Evolutionary conservation across 1,140 invertebrate genomes (phyloP), one percentile per base, ranked within the genome.

Genomic region (Drosophila littoralis): DNA sequence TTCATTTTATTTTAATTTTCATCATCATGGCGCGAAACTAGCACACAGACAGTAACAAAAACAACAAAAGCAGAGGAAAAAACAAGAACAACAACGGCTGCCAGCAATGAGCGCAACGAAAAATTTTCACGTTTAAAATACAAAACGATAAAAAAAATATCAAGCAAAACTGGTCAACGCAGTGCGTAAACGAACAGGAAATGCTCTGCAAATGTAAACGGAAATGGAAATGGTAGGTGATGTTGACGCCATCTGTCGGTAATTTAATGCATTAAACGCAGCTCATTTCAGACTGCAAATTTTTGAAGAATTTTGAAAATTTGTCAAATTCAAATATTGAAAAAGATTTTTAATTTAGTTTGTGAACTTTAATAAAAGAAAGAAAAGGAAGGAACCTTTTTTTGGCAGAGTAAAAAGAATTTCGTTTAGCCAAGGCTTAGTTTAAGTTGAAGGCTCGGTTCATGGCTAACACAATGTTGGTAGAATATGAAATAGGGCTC

Each of bases 1-100:
- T 88, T 88, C 80, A 88, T 88, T 88, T 88, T 88, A 80, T 82
- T 88, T 88, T 88, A 88, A 88, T 89, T 89, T 88, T 88, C 84
- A 89, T 88, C 83, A 89, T 89, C 84, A 89, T 89, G 83, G 72
- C 84, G 55, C 73, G 75, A 88, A 88, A 88, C 84, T 89, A 88
- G 83, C 80, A 67, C 80, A 67, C 79, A 79, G 58, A 65, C 81
- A 68, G 54, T 17, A 65, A 35, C 50, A 68, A 32, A 79, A 54
- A 65, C 81, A 68, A 51, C 13, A 65, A 35, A 45, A 68, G 22
- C 50, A 46, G 17, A n/a, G n/a, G n/a, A n/a, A 51, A 46, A 51
- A 64, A 59, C 63, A 68, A 76, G 66, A 28, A 48, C 76, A 71
- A 71, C 22, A 22, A 22, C 22, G 2, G 22, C 22, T 22, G 22